Evolutionary conservation across 2,113 vertebrate genomes (phyloP).

Genomic region (Calidris pugnax): DNA sequence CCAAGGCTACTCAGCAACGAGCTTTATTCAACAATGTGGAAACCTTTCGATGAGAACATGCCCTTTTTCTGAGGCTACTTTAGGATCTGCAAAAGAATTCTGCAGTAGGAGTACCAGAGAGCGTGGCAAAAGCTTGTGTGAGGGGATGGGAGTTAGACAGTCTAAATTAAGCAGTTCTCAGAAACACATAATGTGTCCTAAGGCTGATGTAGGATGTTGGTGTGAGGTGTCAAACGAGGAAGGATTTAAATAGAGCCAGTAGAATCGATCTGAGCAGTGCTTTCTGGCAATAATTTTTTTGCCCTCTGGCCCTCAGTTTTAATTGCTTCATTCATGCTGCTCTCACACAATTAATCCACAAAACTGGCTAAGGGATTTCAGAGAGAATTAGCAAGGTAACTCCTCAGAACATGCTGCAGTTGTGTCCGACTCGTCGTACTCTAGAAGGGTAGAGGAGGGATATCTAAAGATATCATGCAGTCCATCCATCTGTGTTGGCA

Average conservation of each 20-base stretch:
- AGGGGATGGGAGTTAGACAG: not conserved
- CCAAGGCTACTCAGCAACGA: not conserved
- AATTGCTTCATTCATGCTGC: not conserved
- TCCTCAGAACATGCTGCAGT: not conserved
- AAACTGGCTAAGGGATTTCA: not conserved
- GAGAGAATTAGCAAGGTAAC: not conserved
- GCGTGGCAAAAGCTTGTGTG: accelerated
- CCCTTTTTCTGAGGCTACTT: not conserved
- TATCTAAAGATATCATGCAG: not conserved
- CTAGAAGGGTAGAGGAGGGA: not conserved
- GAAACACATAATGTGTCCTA: not conserved
- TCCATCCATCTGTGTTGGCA: not conserved
- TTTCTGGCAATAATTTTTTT: slow-evolving; percentile 11
- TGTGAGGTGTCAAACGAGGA: not conserved
- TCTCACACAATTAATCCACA: not conserved
- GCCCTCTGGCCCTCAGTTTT: not conserved
- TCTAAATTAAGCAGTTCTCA: not conserved
- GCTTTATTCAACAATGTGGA: not conserved
- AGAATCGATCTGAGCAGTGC: not conserved
- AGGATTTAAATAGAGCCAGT: not conserved
- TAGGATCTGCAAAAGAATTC: not conserved
- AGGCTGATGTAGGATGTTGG: not conserved
- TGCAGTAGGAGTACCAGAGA: not conserved
- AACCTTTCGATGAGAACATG: not conserved
- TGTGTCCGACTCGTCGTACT: accelerated